Conservation (phyloP, 2,888 invertebrate species). For the Callyntrura guangdongensis region DNA sequence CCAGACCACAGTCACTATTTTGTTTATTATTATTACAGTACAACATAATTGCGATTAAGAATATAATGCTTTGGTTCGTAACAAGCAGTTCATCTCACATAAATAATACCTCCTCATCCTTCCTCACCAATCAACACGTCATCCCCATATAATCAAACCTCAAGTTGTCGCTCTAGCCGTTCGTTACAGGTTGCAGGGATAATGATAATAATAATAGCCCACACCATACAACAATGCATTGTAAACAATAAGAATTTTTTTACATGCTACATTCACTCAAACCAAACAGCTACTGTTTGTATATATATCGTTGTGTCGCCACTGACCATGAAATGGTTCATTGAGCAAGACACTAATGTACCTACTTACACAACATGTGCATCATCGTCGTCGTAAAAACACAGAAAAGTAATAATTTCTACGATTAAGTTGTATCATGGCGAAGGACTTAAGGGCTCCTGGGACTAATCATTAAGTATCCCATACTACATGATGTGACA, state of each 20-base stretch:
- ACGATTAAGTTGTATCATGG: too few relatives aligned
- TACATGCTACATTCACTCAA: too few relatives aligned
- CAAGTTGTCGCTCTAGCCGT: conserved; percentile 25
- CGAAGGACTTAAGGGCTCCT: conserved; percentile 34
- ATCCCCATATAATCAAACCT: not conserved
- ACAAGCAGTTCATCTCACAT: conserved; percentile 19
- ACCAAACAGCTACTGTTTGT: conserved; percentile 9
- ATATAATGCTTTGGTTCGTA: not conserved
- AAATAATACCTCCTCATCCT: not conserved
- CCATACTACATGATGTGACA: too few relatives aligned
- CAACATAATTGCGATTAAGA: not conserved
- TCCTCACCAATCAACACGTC: not conserved
- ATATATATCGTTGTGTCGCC: too few relatives aligned
- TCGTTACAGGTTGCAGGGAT: not conserved
- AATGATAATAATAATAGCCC: conserved; percentile 1
- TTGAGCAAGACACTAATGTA: conserved; percentile 39
- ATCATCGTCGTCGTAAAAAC: conserved; percentile 3
- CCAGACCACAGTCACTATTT: too few relatives aligned
- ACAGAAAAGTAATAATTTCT: too few relatives aligned
- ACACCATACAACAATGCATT: conserved; percentile 29
- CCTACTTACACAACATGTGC: conserved; percentile 33
- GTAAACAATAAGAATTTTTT: conserved; percentile 55
- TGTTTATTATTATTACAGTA: conserved; percentile 14
- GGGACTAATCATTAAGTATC: not conserved
- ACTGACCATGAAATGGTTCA: conserved; percentile 72